Evolutionary conservation across 2,888 invertebrate species (phyloP).

Genomic region (Eilema griseolum): DNA sequence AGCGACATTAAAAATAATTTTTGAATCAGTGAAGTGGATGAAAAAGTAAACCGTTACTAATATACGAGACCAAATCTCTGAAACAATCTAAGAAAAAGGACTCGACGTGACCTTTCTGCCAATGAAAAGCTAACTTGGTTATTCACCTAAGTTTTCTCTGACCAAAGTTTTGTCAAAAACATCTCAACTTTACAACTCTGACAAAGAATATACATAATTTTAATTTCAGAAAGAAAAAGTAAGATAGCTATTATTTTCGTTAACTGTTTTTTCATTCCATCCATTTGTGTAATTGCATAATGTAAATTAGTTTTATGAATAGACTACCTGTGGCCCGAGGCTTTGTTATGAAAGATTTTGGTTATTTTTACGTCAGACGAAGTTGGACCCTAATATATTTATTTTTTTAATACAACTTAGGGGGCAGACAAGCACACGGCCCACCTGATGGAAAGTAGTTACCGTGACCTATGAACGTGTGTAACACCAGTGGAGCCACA

Average conservation of each 20-base stretch:
- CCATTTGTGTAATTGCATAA: conserved; percentile 6
- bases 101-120: not conserved
- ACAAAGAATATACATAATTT: not conserved
- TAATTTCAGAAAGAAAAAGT: not conserved
- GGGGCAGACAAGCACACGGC: no score
- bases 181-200: not conserved
- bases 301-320: conserved; percentile 6
- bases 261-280: not conserved
- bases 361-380: not conserved
- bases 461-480: no score
- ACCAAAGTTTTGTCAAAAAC: conserved; percentile 1
- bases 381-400: no score
- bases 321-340: not conserved
- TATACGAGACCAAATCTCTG: not conserved
- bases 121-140: not conserved
- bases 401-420: no score
- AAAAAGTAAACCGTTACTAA: no score
- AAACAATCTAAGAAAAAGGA: not conserved
- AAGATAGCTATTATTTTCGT: not conserved
- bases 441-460: no score
- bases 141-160: not conserved
- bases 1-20: no score
- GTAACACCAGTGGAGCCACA: no score
- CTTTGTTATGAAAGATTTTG: not conserved
- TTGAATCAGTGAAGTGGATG: no score